phyloP scores from a whole-genome alignment of 2,888 invertebrate genomes.

The Lordiphosa fenestrarum region DNA sequence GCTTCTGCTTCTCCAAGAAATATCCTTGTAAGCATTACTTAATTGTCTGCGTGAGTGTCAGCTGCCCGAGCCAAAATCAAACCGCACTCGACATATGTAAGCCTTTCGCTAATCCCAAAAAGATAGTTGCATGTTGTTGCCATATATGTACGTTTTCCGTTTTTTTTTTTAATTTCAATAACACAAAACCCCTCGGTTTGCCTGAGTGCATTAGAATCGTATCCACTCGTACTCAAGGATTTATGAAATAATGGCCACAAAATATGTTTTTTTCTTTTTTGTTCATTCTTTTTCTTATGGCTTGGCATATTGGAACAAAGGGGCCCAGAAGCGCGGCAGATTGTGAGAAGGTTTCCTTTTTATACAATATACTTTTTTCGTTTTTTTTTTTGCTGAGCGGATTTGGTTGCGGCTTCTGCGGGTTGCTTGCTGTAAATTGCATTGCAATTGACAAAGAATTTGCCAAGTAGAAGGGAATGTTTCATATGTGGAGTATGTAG shows the following conservation, averaged over 20 bases:
- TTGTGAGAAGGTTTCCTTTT: slow-evolving; percentile 34
- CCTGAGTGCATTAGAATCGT: slow-evolving; percentile 74
- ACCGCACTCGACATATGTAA: slow-evolving; percentile 66
- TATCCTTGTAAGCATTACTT: slow-evolving; percentile 30
- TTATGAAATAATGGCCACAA: slow-evolving; percentile 61
- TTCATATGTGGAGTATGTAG: slow-evolving; percentile 12
- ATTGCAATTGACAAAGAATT: slow-evolving; percentile 40
- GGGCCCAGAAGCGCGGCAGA: slow-evolving; percentile 15
- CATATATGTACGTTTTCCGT: slow-evolving; percentile 28
- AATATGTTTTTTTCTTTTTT: slow-evolving; percentile 51
- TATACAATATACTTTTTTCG: background rate
- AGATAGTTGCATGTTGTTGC: slow-evolving; percentile 46
- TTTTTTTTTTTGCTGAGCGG: slow-evolving; percentile 33
- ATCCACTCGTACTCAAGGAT: slow-evolving; percentile 45
- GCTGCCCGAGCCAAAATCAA: slow-evolving; percentile 56
- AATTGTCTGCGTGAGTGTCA: slow-evolving; percentile 43
- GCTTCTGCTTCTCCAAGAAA: slow-evolving; percentile 23
- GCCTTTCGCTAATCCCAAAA: slow-evolving; percentile 48
- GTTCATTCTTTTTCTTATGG: slow-evolving; percentile 31
- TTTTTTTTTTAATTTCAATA: slow-evolving; percentile 22
- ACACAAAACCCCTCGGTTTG: slow-evolving; percentile 42
- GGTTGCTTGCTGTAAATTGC: slow-evolving; percentile 45
- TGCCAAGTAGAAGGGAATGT: slow-evolving; percentile 6
- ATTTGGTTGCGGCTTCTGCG: slow-evolving; percentile 48
- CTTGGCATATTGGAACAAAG: slow-evolving; percentile 45